Conservation (phyloP, 1,140 invertebrate genomes). For the Anastrepha ludens region DNA sequence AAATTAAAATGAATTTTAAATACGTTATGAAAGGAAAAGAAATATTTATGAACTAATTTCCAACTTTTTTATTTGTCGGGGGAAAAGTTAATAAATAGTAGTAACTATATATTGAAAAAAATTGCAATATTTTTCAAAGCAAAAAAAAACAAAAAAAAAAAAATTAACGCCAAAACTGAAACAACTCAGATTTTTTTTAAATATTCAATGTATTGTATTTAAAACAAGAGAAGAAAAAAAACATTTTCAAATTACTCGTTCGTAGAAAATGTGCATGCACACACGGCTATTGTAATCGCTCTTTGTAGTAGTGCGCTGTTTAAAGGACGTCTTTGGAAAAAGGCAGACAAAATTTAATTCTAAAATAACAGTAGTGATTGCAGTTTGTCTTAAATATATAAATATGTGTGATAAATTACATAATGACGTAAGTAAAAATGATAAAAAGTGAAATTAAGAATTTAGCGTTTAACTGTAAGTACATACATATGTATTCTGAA, state of each 20-base stretch:
- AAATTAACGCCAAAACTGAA: neutral
- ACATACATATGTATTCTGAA: neutral
- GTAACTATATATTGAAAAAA: neutral
- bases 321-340: neutral
- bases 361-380: constrained; percentile 35
- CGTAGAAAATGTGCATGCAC: no score
- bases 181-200: no score
- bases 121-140: neutral
- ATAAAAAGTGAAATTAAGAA: constrained; percentile 35
- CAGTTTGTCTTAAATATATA: constrained; percentile 49
- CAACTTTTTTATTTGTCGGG: neutral
- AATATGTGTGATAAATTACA: constrained; percentile 48
- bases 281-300: neutral
- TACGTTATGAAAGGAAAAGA: no score
- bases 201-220: no score
- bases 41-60: no score
- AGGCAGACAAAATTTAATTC: constrained; percentile 38
- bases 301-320: neutral
- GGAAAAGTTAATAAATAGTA: neutral
- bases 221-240: no score
- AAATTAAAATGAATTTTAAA: no score
- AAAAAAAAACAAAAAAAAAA: no score
- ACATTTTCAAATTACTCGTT: no score
- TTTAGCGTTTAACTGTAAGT: constrained; percentile 27
- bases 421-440: neutral